A percentile compares a stretch with the other conserved stretches of the same genome.
These are phyloP conservation scores for Eristalis pertinax DNA, from an alignment of 2,888 invertebrate species.

Conservation along the genomic window DNA sequence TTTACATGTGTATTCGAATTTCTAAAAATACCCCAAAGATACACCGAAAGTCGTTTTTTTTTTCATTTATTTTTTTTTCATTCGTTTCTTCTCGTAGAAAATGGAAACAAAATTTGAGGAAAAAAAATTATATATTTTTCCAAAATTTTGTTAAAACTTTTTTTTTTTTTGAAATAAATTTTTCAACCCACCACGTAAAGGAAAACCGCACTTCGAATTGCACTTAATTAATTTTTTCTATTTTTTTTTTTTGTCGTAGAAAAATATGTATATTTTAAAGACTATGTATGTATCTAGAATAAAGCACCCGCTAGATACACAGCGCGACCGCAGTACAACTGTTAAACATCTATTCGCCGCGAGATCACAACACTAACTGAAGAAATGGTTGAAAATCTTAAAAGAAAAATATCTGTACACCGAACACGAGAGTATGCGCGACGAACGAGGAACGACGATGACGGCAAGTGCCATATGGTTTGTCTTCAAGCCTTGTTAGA, in stretches of 20 bases:
- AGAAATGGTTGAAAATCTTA: slow-evolving; percentile 51
- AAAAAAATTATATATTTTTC: slow-evolving; percentile 24
- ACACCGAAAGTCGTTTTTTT: background rate
- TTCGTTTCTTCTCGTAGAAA: background rate
- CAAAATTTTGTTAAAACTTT: background rate
- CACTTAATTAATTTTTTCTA: background rate
- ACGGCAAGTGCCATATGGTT: slow-evolving; percentile 60
- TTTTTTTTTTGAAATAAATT: background rate
- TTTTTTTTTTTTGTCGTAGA: background rate
- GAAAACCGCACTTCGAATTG: slow-evolving; percentile 32
- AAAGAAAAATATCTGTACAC: slow-evolving; percentile 41
- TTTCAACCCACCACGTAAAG: slow-evolving; percentile 14
- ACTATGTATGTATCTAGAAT: slow-evolving; percentile 41
- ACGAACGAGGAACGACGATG: background rate
- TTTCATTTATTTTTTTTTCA: slow-evolving; percentile 9
- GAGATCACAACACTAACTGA: slow-evolving; percentile 77
- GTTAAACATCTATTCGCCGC: slow-evolving; percentile 73
- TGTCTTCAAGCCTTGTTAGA: background rate
- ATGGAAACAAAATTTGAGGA: background rate
- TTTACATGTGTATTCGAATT: slow-evolving; percentile 22
- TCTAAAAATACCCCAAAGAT: slow-evolving; percentile 69
- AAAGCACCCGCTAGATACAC: slow-evolving; percentile 61
- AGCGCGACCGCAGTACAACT: slow-evolving; percentile 36
- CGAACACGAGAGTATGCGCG: slow-evolving; percentile 48
- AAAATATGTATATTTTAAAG: background rate